Evolutionary conservation across 1,140 invertebrate species (phyloP).

Genomic region (Drosophila varians): DNA sequence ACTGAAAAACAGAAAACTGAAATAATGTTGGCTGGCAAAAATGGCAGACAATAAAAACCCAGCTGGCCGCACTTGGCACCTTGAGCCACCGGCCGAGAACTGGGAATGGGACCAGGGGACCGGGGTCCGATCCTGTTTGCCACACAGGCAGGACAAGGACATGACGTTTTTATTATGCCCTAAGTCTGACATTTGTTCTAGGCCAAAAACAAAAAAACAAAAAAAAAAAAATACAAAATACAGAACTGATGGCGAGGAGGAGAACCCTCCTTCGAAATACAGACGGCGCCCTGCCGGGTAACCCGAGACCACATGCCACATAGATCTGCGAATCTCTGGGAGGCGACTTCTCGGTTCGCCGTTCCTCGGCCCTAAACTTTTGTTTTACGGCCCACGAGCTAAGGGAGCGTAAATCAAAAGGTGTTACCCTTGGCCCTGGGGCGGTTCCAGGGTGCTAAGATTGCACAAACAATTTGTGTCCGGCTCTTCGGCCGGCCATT

Average conservation of each 20-base stretch:
- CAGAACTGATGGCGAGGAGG: slow-evolving; percentile 3
- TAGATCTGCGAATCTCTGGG: slow-evolving; percentile 48
- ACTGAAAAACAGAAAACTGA: slow-evolving; percentile 22
- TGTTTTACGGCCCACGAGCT: slow-evolving; percentile 65
- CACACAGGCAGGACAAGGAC: slow-evolving; percentile 69
- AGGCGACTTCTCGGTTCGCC: background rate
- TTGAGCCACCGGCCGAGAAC: slow-evolving; percentile 33
- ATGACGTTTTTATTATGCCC: slow-evolving; percentile 78
- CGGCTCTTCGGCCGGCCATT: slow-evolving; percentile 17
- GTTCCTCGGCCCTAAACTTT: slow-evolving; percentile 52
- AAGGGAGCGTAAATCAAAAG: slow-evolving; percentile 71
- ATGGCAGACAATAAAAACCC: slow-evolving; percentile 70
- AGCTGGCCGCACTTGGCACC: slow-evolving; percentile 74
- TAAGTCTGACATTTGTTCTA: slow-evolving; percentile 40
- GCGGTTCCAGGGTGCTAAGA: slow-evolving; percentile 38
- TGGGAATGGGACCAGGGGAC: slow-evolving; percentile 7
- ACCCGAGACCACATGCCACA: slow-evolving; percentile 40
- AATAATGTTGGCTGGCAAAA: slow-evolving; percentile 67
- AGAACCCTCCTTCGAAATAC: slow-evolving; percentile 7
- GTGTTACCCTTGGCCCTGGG: slow-evolving; percentile 60
- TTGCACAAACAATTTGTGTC: slow-evolving; percentile 31
- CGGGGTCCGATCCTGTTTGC: slow-evolving; percentile 47
- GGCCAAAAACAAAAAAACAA: background rate
- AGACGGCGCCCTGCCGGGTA: slow-evolving; percentile 69
- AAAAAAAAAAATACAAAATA: slow-evolving; percentile 3